Evolutionary conservation across 64 coral and sea anemone species (phyloP).

Genomic region (Pocillopora damicornis): DNA sequence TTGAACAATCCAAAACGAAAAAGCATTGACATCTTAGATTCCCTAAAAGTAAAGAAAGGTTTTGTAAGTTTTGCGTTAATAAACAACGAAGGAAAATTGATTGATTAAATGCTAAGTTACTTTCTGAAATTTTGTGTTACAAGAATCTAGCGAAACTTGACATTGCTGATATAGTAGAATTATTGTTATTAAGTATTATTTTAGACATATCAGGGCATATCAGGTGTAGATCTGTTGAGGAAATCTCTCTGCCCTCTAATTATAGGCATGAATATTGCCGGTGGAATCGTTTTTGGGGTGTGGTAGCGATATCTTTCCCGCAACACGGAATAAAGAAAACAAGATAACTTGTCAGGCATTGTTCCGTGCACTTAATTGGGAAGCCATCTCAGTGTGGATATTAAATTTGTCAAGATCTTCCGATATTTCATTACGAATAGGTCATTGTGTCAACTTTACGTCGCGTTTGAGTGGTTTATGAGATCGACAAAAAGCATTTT

Average conservation of each 20-base stretch:
- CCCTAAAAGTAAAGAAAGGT: neutral
- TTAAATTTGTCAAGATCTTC: constrained; percentile 30
- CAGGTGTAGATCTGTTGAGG: neutral
- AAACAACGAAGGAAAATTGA: constrained; percentile 16
- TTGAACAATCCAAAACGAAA: neutral
- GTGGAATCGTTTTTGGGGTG: constrained; percentile 1
- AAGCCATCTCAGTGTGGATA: constrained; percentile 8
- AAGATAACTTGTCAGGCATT: constrained; percentile 17
- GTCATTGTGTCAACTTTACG: constrained; percentile 28
- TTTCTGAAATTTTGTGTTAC: neutral
- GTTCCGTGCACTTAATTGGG: constrained; percentile 8
- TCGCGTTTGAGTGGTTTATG: constrained; percentile 31
- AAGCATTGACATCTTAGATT: neutral
- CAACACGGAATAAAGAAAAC: neutral
- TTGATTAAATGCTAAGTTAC: neutral
- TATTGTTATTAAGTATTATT: neutral
- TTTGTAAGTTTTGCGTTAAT: neutral
- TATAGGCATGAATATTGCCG: constrained; percentile 18
- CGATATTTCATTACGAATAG: constrained; percentile 36
- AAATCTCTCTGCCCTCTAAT: constrained; percentile 4
- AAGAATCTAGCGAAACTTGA: neutral
- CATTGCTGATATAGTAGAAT: neutral
- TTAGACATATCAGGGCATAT: neutral
- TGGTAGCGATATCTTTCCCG: constrained; percentile 5
- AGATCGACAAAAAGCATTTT: constrained; percentile 22